Base-by-base conservation (phyloP, 2,797 vertebrate species). In the Lithobates sylvaticus region DNA sequence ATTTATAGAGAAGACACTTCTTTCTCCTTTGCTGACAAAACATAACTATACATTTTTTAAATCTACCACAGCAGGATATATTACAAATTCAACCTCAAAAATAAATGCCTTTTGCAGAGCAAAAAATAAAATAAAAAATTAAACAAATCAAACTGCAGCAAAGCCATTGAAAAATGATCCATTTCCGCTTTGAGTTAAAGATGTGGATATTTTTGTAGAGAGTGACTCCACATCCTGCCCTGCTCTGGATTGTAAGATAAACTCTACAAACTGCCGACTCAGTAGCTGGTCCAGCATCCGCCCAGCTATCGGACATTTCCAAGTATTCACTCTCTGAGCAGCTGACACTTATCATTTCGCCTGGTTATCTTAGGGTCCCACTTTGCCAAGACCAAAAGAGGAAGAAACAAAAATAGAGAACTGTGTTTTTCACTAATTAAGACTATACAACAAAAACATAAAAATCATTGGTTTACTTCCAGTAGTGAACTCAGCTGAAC, bases 191-290 rank as follows among this genome's bases (percentile, higher is more conserved):
- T 27, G 9, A 10, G 26, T 10, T n/a, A 15, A 67, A 27, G 10
- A 67, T 13, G 65, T 27, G 26, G n/a, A 67, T 67, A 29, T 67
- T 67, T 61, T 67, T 29, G 27, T 67, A 15, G n/a, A 29, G 26
- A 67, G 29, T 2, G 27, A 29, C 68, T 16, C 64, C 65, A 76
- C 72, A 74, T 76, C 64, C 65, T 70, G 47, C 6, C 47, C 9
- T 13, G 29, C 54, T 76, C 79, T 81, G 79, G n/a, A 69, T 44
- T 69, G 12, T 42, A 18, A 69, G 81, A 80, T 87, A 87, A 87
- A 68, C 23, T 2, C 68, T 29, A 39, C 5, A 36, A 83, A 68
- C 23, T 78, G 85, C 75, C 29, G 75, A 84, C 47, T 47, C 47
- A 80, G 47, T 7, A 61, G 29, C 4, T 9, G 79, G 16, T 26